These are phyloP conservation scores for Lycocerus yunnanus DNA, from an alignment of 2,888 invertebrate genomes.

Conservation along the genomic window DNA sequence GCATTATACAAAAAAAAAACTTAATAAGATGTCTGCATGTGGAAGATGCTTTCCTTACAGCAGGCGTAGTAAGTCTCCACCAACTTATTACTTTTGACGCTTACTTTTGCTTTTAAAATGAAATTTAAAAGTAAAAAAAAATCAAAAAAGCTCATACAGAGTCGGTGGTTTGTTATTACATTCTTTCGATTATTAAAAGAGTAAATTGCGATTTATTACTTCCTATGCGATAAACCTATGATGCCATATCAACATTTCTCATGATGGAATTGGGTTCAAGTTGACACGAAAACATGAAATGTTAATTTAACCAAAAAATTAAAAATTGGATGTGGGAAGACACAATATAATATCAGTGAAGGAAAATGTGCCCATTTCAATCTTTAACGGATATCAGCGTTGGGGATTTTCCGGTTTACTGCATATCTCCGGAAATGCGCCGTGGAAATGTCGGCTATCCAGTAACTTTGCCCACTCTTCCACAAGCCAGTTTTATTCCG, in stretches of 20 bases:
- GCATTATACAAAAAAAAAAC: slow-evolving; percentile 10
- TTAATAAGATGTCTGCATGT: slow-evolving; percentile 24
- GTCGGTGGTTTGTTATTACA: background rate
- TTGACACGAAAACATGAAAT: background rate
- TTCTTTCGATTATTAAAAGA: background rate
- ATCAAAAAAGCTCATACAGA: background rate
- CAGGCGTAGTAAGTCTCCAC: background rate
- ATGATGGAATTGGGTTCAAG: background rate
- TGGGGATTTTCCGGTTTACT: slow-evolving; percentile 31
- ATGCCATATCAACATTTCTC: background rate
- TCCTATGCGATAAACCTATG: background rate
- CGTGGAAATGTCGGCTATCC: slow-evolving; percentile 30
- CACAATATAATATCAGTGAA: slow-evolving; percentile 13
- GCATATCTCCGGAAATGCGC: slow-evolving; percentile 32
- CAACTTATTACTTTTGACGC: background rate
- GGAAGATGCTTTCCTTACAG: background rate
- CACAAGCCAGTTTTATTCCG: slow-evolving; percentile 30
- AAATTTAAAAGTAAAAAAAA: background rate
- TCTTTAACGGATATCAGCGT: slow-evolving; percentile 27
- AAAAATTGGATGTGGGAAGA: background rate
- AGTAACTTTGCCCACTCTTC: slow-evolving; percentile 28
- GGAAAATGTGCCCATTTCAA: slow-evolving; percentile 20
- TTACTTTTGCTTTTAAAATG: background rate
- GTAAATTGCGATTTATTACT: background rate
- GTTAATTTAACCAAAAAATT: background rate